Percentiles rank a stretch among this genome's conserved stretches.
phyloP scores from a whole-genome alignment of 2,797 vertebrate genomes.

The Trichosurus vulpecula region DNA sequence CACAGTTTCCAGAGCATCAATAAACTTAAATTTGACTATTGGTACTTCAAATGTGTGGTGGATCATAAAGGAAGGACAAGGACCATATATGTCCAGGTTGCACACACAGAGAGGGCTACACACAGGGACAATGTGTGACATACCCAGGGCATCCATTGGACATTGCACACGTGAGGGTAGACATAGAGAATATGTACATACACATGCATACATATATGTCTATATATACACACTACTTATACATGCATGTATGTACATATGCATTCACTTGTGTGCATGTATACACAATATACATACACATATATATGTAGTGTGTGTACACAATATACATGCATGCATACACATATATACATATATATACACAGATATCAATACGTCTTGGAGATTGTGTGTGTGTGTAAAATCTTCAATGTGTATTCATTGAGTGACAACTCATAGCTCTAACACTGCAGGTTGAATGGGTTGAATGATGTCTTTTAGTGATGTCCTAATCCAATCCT shows the following conservation, averaged over 20 bases:
- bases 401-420: not conserved
- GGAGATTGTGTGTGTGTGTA: too few relatives aligned
- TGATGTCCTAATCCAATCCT: not conserved
- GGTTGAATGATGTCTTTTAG: not conserved
- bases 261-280: too few relatives aligned
- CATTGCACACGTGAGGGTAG: not conserved
- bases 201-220: not conserved
- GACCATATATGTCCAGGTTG: not conserved
- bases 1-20: not conserved
- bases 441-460: not conserved
- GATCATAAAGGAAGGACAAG: not conserved
- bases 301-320: not conserved
- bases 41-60: not conserved
- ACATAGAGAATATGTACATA: not conserved
- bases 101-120: not conserved
- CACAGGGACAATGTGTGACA: not conserved
- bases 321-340: not conserved
- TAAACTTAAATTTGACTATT: not conserved
- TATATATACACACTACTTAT: not conserved
- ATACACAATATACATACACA: not conserved
- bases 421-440: not conserved
- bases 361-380: too few relatives aligned
- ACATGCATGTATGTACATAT: too few relatives aligned
- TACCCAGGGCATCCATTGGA: not conserved
- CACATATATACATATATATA: too few relatives aligned